Percentiles rank a stretch among this genome's conserved stretches.
These are phyloP conservation scores for Cantharis flavilabris DNA, from an alignment of 2,888 invertebrate species.

Conservation along the genomic window DNA sequence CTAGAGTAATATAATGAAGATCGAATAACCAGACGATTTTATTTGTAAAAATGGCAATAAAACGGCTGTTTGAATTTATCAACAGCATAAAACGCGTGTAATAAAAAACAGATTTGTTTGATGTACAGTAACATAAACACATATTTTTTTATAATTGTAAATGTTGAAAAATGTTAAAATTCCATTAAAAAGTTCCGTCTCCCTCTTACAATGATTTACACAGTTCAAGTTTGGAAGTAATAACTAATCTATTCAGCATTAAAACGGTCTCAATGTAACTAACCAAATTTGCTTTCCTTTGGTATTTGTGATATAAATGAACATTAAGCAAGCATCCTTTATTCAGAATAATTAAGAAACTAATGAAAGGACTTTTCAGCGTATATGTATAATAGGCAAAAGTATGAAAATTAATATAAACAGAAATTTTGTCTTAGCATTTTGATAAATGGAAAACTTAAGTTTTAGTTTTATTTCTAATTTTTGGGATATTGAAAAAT, in stretches of 20 bases:
- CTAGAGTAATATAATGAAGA: neutral
- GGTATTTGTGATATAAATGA: constrained; percentile 16
- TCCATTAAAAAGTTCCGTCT: neutral
- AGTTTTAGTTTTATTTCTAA: neutral
- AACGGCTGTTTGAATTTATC: neutral
- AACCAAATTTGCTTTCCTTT: constrained; percentile 18
- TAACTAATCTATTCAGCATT: constrained; percentile 22
- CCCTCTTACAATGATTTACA: constrained; percentile 10
- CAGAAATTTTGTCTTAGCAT: constrained; percentile 8
- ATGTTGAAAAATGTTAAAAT: neutral
- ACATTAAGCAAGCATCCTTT: constrained; percentile 16
- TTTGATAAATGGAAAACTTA: neutral
- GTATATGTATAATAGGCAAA: neutral
- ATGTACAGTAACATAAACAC: neutral
- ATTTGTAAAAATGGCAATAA: neutral
- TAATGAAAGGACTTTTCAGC: constrained; percentile 17
- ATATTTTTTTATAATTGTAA: neutral
- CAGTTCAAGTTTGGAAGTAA: constrained; percentile 16
- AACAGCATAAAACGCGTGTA: neutral
- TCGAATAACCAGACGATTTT: neutral
- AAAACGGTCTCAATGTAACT: constrained; percentile 20
- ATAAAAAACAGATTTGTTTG: neutral
- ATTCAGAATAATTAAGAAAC: constrained; percentile 10
- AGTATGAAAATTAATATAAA: constrained; percentile 5
- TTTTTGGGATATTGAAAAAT: too few relatives aligned